Evolutionary conservation across 35 echinoderm and acorn worm genomes (phyloP).

Genomic region (Strongylocentrotus purpuratus): DNA sequence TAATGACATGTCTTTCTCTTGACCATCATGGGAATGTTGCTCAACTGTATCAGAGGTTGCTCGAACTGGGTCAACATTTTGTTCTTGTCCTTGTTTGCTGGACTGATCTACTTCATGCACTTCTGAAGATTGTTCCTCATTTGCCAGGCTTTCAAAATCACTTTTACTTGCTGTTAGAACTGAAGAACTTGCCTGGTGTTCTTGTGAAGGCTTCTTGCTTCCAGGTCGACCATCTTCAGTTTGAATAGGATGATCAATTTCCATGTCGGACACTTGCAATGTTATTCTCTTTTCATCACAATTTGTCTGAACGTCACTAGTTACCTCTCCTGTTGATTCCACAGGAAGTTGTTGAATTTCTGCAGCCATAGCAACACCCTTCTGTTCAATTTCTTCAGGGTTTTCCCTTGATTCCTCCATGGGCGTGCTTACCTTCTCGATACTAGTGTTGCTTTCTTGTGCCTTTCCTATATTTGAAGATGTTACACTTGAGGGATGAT

Average conservation of each 20-base stretch:
- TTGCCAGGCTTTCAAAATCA: too few relatives aligned
- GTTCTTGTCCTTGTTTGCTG: too few relatives aligned
- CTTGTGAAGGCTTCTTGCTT: background rate
- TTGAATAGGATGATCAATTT: background rate
- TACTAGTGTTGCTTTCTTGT: background rate
- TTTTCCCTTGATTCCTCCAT: background rate
- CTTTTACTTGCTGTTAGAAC: too few relatives aligned
- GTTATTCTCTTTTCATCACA: background rate
- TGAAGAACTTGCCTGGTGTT: background rate
- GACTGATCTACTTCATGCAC: too few relatives aligned
- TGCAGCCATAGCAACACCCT: background rate
- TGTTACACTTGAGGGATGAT: background rate
- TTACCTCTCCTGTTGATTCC: background rate
- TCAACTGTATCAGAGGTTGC: background rate
- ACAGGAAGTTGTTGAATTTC: background rate
- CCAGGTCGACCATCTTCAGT: background rate
- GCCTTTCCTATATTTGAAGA: background rate
- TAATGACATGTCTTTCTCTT: background rate
- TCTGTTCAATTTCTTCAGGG: background rate
- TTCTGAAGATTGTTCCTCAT: too few relatives aligned
- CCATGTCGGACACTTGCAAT: background rate
- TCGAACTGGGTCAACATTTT: background rate
- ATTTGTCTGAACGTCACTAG: background rate
- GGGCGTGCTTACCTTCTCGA: background rate
- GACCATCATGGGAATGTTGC: background rate